These are phyloP conservation scores for Epinephelus lanceolatus DNA, from an alignment of 2,113 vertebrate genomes.

Conservation along the genomic window DNA sequence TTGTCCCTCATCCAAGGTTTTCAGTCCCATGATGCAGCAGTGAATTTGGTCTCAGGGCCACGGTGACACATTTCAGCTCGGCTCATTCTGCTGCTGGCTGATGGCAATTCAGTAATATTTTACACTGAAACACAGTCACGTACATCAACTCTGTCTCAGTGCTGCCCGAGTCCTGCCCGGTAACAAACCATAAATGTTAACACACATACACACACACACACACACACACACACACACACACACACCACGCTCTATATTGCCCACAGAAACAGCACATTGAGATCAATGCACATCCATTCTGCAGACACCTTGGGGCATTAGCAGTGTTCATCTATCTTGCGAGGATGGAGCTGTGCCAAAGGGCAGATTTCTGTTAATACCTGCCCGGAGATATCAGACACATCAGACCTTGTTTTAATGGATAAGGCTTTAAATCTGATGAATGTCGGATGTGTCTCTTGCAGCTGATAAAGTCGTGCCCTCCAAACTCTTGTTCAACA, in stretches of 20 bases:
- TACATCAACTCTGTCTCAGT: conserved; percentile 49
- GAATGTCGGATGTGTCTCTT: conserved; percentile 41
- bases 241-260: conserved; percentile 7
- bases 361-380: conserved; percentile 61
- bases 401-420: conserved; percentile 43
- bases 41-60: conserved; percentile 54
- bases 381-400: conserved; percentile 44
- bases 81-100: conserved; percentile 39
- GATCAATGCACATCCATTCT: conserved; percentile 66
- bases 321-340: conserved; percentile 53
- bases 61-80: conserved; percentile 29
- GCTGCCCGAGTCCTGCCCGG: conserved; percentile 23
- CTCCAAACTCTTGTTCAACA: conserved; percentile 36
- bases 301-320: conserved; percentile 55
- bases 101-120: conserved; percentile 47
- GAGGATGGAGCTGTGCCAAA: conserved; percentile 61
- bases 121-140: conserved; percentile 41
- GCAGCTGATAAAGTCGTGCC: conserved; percentile 49
- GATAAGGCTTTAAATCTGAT: conserved; percentile 50
- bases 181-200: conserved; percentile 61
- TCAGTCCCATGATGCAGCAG: conserved; percentile 43
- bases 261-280: conserved; percentile 45
- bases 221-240: conserved; percentile 21
- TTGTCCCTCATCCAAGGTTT: not conserved
- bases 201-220: conserved; percentile 21